These are phyloP conservation scores for Leptinotarsa defecta DNA, from an alignment of 1,140 invertebrate species.

Conservation along the genomic window DNA sequence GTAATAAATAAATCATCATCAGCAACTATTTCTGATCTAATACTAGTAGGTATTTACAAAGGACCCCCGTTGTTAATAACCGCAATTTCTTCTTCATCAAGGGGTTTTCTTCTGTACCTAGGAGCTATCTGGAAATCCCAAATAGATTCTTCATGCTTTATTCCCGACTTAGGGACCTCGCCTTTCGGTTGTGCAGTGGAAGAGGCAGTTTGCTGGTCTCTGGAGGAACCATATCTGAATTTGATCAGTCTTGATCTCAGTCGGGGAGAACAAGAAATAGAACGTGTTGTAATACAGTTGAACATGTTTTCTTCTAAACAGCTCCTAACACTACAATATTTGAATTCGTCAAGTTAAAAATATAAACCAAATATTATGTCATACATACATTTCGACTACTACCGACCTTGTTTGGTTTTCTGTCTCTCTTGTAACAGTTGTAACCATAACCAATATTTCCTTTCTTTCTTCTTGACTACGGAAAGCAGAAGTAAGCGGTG, in stretches of 20 bases:
- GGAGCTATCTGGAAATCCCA: conserved; percentile 52
- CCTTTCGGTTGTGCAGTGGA: conserved; percentile 12
- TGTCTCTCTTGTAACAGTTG: too few relatives aligned
- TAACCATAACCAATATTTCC: too few relatives aligned
- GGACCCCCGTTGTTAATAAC: conserved; percentile 50
- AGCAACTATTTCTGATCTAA: not conserved
- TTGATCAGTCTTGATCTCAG: conserved; percentile 42
- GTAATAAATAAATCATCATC: too few relatives aligned
- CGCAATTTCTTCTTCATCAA: conserved; percentile 48
- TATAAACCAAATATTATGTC: too few relatives aligned
- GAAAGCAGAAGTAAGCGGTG: too few relatives aligned
- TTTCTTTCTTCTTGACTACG: too few relatives aligned
- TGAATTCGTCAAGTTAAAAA: too few relatives aligned
- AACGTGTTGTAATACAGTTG: conserved; percentile 32
- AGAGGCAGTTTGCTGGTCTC: conserved; percentile 31
- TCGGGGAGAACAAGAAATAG: conserved; percentile 39
- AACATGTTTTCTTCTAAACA: conserved; percentile 27
- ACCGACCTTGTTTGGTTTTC: too few relatives aligned
- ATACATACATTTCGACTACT: too few relatives aligned
- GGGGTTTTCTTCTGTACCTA: conserved; percentile 44
- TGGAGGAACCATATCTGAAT: conserved; percentile 49
- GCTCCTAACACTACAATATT: not conserved
- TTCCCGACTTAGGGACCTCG: conserved; percentile 9
- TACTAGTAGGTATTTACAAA: conserved; percentile 18
- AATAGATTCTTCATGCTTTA: conserved; percentile 37